Conservation (phyloP, 2,797 vertebrate species). For the Scleropages formosus region DNA sequence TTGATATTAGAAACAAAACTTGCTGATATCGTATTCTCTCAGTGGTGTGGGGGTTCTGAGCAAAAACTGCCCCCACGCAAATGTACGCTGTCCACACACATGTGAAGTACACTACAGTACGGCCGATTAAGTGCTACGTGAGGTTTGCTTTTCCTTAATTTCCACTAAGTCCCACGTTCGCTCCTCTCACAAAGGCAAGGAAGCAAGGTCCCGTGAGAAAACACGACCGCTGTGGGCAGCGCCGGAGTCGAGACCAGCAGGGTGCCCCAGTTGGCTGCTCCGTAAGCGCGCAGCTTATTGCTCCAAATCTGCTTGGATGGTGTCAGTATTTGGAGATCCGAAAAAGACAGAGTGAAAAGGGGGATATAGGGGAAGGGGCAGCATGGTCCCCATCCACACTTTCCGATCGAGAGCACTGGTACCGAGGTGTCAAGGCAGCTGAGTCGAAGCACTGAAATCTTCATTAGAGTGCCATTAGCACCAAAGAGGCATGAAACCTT, state of each 20-base stretch:
- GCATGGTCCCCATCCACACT: background rate
- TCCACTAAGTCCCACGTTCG: slow-evolving; percentile 10
- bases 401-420: background rate
- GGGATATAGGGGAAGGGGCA: background rate
- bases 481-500: background rate
- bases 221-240: background rate
- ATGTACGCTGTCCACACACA: background rate
- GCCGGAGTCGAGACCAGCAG: slow-evolving; percentile 6
- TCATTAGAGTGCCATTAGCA: slow-evolving; percentile 24
- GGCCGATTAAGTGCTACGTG: background rate
- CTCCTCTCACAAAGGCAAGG: slow-evolving; percentile 16
- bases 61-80: background rate
- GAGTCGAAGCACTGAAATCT: slow-evolving; percentile 19
- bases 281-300: slow-evolving; percentile 38
- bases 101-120: slow-evolving; percentile 9
- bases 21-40: background rate
- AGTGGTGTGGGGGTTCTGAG: background rate
- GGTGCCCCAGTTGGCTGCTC: background rate
- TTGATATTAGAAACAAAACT: background rate
- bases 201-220: slow-evolving; percentile 2
- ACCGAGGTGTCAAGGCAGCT: slow-evolving; percentile 21
- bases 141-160: slow-evolving; percentile 21
- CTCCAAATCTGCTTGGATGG: slow-evolving; percentile 30
- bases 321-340: slow-evolving; percentile 28
- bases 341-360: background rate